Conservation (phyloP, 2,888 invertebrate species). For the Epistrophella euchroma region DNA sequence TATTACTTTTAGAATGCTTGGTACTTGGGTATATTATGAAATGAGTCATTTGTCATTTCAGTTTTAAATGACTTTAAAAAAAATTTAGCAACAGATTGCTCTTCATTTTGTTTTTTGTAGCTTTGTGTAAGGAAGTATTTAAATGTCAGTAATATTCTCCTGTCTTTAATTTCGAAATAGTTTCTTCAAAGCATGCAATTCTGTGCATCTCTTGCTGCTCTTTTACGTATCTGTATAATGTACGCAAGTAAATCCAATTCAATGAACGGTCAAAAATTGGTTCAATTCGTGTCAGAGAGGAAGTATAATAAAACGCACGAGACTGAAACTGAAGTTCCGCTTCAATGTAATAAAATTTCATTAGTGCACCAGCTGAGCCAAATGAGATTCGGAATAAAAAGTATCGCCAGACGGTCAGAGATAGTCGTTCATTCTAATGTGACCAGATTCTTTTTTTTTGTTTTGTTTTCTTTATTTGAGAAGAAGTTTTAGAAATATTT, state of each 20-base stretch:
- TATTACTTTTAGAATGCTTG: slow-evolving; percentile 21
- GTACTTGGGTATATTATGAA: neutral
- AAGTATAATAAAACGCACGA: slow-evolving; percentile 57
- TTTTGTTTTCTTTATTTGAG: neutral
- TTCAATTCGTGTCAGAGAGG: slow-evolving; percentile 20
- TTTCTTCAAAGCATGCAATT: slow-evolving; percentile 5
- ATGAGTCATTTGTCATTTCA: slow-evolving; percentile 4
- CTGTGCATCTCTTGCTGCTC: neutral
- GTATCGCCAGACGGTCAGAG: neutral
- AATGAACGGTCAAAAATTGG: slow-evolving; percentile 30
- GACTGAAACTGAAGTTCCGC: slow-evolving; percentile 48
- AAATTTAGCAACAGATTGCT: slow-evolving; percentile 28
- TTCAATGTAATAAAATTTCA: slow-evolving; percentile 55
- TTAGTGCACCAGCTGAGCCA: slow-evolving; percentile 61
- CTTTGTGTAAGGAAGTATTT: slow-evolving; percentile 11
- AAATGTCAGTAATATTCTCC: slow-evolving; percentile 28
- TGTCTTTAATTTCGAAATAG: slow-evolving; percentile 37
- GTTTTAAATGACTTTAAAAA: slow-evolving; percentile 1
- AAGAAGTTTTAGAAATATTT: too few relatives aligned
- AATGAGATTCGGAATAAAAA: neutral
- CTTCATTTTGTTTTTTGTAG: neutral
- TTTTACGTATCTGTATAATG: too few relatives aligned
- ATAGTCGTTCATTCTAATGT: neutral
- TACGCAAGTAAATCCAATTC: too few relatives aligned
- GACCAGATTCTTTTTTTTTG: neutral